These are phyloP conservation scores for Pangasius sanitwongsei DNA, from an alignment of 2,797 vertebrate species.

Conservation along the genomic window DNA sequence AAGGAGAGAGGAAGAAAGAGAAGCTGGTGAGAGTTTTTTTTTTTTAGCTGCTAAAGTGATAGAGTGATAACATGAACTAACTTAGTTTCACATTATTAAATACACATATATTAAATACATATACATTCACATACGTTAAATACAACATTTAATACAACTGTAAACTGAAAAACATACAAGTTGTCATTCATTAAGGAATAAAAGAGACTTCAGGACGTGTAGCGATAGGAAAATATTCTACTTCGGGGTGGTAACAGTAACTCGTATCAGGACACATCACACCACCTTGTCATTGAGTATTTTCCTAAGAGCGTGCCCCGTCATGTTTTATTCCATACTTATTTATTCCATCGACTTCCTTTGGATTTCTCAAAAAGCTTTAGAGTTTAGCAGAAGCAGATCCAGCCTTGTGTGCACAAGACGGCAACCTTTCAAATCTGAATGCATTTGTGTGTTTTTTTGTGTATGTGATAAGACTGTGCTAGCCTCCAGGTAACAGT, in stretches of 20 bases:
- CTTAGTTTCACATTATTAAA: background rate
- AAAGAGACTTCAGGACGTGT: background rate
- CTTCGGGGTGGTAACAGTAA: background rate
- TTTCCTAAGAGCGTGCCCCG: background rate
- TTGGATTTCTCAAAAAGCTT: conserved; percentile 6
- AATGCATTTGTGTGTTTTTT: conserved; percentile 31
- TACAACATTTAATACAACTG: background rate
- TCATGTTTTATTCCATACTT: conserved; percentile 10
- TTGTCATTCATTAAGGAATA: background rate
- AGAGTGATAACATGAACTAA: background rate
- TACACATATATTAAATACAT: background rate
- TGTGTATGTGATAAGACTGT: conserved; percentile 41
- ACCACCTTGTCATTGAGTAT: background rate
- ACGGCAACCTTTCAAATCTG: conserved; percentile 16
- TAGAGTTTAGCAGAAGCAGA: background rate
- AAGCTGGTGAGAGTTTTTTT: background rate
- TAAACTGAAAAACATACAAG: background rate
- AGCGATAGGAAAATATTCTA: background rate
- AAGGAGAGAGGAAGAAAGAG: background rate
- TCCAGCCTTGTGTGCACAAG: background rate
- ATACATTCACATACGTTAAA: background rate
- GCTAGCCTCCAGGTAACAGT: conserved; percentile 33
- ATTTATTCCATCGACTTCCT: background rate
- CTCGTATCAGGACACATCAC: background rate
- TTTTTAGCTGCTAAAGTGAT: background rate